A percentile compares a stretch with the other conserved stretches of the same genome.
phyloP scores from a whole-genome alignment of 2,797 vertebrate species.

The Parotocinclus haroldoi region DNA sequence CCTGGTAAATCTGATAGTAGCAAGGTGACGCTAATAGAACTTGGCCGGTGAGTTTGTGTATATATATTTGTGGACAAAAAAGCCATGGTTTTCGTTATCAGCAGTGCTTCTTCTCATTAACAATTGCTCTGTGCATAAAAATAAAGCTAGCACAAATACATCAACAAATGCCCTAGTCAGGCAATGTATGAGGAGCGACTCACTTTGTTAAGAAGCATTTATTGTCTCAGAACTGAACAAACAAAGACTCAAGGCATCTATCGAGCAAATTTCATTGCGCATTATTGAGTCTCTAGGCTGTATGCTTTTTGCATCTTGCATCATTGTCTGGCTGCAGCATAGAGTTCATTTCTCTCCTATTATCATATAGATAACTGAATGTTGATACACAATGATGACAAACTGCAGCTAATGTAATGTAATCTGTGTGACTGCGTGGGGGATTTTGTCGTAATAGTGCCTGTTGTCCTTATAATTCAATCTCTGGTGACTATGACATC shows the following conservation, averaged over 20 bases:
- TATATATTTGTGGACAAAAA: constrained; percentile 36
- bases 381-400: constrained; percentile 56
- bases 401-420: constrained; percentile 53
- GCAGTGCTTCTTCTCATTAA: constrained; percentile 3
- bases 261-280: constrained; percentile 64
- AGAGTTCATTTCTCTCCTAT: constrained; percentile 60
- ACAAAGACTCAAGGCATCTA: constrained; percentile 52
- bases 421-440: constrained; percentile 45
- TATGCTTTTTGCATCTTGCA: constrained; percentile 30
- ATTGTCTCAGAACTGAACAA: constrained; percentile 54
- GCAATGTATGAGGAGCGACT: constrained; percentile 52
- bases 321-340: constrained; percentile 34
- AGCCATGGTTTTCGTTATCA: constrained; percentile 29
- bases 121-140: constrained; percentile 8
- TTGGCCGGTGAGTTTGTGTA: no score
- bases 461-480: constrained; percentile 32
- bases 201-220: constrained; percentile 56
- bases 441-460: constrained; percentile 22
- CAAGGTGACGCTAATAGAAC: no score
- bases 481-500: constrained; percentile 18
- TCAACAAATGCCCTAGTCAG: constrained; percentile 7
- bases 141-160: constrained; percentile 11
- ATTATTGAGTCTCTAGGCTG: constrained; percentile 59
- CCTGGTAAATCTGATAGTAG: no score
- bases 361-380: constrained; percentile 73